Percentiles rank a stretch among this genome's conserved stretches.
These are phyloP conservation scores for Karalla daura DNA, from an alignment of 2,797 vertebrate species.

Conservation along the genomic window DNA sequence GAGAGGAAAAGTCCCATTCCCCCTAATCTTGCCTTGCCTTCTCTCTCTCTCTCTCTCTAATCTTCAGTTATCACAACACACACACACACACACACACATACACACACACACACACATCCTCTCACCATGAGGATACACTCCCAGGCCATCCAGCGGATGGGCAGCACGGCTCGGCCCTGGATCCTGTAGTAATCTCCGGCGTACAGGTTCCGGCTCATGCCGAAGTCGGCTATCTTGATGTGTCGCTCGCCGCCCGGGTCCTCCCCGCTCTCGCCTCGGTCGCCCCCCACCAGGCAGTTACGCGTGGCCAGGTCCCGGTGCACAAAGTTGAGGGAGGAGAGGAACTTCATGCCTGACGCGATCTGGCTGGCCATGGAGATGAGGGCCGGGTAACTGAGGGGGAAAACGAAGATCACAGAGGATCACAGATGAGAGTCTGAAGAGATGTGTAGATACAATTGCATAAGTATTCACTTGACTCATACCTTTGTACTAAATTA, in stretches of 20 bases:
- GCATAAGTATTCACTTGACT: no score
- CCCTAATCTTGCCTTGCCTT: no score
- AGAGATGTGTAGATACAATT: no score
- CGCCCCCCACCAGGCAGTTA: constrained; percentile 93
- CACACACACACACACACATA: constrained; percentile 5
- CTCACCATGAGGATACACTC: constrained; percentile 96
- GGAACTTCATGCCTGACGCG: constrained; percentile 93
- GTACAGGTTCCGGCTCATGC: constrained; percentile 95
- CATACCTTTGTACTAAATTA: no score
- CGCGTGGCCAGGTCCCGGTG: constrained; percentile 93
- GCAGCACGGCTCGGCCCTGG: constrained; percentile 93
- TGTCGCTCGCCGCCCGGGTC: constrained; percentile 84
- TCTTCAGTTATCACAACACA: background rate
- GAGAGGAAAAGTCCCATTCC: background rate
- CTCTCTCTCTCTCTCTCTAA: no score
- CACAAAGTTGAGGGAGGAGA: constrained; percentile 93
- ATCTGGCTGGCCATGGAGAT: constrained; percentile 93
- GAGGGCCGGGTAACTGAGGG: constrained; percentile 87
- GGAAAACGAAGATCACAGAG: no score
- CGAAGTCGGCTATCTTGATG: constrained; percentile 96
- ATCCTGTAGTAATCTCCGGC: constrained; percentile 94
- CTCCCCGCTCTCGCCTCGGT: constrained; percentile 84
- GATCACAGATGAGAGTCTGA: no score
- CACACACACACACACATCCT: background rate
- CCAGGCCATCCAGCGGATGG: constrained; percentile 98